These are phyloP conservation scores for Pampusana beccarii DNA, from an alignment of 2,113 vertebrate genomes.

Conservation along the genomic window DNA sequence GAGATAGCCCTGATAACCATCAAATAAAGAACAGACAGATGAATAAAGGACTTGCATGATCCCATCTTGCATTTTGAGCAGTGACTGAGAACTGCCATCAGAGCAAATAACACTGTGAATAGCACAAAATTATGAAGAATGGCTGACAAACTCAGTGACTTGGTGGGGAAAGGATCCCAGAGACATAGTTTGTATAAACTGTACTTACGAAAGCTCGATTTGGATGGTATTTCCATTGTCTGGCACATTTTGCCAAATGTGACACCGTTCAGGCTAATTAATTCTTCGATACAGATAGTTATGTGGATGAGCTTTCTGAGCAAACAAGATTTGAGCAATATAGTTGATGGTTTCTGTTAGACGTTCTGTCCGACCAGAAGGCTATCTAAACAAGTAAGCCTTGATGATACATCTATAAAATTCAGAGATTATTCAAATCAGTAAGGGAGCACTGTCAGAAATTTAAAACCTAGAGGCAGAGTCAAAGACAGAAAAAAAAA, in stretches of 20 bases:
- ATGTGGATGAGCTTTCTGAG: neutral
- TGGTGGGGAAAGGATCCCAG: neutral
- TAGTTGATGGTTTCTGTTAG: neutral
- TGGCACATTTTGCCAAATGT: neutral
- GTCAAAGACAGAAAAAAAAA: neutral
- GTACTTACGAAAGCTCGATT: fast-evolving
- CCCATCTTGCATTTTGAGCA: neutral
- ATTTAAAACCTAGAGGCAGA: neutral
- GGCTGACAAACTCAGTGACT: neutral
- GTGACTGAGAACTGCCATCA: neutral
- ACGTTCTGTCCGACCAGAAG: neutral
- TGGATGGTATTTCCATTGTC: neutral
- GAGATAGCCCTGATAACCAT: neutral
- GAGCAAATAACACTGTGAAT: neutral
- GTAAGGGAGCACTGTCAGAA: neutral
- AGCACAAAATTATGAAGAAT: neutral
- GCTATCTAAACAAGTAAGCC: neutral
- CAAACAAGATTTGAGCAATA: neutral
- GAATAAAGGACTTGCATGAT: neutral
- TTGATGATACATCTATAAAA: neutral
- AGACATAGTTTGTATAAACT: neutral
- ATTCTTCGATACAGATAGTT: neutral
- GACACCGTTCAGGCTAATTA: neutral
- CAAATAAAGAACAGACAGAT: neutral
- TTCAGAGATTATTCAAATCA: neutral